These are phyloP conservation scores for Smutsia temminckii DNA, from an alignment of 2,797 vertebrate genomes.

Conservation along the genomic window DNA sequence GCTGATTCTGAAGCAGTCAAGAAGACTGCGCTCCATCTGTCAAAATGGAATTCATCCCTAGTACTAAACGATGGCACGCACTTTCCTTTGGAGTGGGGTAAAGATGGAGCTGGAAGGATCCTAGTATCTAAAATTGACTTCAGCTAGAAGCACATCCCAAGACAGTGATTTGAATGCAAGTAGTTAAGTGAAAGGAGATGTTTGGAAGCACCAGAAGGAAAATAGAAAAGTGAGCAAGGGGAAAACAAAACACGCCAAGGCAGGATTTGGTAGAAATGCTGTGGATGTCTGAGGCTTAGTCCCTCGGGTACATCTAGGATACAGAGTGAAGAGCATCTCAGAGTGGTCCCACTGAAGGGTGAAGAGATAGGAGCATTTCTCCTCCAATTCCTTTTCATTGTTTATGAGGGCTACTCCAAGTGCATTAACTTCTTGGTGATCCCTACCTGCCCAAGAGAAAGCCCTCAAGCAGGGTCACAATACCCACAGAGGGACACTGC, in stretches of 20 bases:
- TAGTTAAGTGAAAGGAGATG: background rate
- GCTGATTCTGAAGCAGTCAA: background rate
- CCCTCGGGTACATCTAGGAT: background rate
- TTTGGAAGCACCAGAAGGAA: background rate
- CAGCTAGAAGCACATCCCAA: background rate
- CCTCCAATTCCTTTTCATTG: background rate
- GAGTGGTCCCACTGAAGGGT: background rate
- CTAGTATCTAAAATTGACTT: background rate
- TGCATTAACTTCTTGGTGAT: background rate
- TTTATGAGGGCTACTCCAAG: background rate
- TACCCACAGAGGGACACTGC: background rate
- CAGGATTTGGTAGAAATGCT: background rate
- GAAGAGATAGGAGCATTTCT: background rate
- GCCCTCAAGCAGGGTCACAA: background rate
- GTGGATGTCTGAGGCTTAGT: background rate
- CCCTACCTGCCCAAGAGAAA: background rate
- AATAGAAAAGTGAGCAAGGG: background rate
- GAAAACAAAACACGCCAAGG: background rate
- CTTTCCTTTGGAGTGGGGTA: background rate
- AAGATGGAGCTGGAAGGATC: background rate
- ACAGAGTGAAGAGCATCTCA: background rate
- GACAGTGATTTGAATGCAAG: background rate
- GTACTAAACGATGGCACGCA: background rate
- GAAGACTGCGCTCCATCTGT: conserved; percentile 56
- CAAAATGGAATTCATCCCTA: background rate